Percentiles rank a stretch among this genome's conserved stretches.
These are phyloP conservation scores for Parazoanthus atlanticus DNA, from an alignment of 92 coral and sea anemone genomes.

Conservation along the genomic window DNA sequence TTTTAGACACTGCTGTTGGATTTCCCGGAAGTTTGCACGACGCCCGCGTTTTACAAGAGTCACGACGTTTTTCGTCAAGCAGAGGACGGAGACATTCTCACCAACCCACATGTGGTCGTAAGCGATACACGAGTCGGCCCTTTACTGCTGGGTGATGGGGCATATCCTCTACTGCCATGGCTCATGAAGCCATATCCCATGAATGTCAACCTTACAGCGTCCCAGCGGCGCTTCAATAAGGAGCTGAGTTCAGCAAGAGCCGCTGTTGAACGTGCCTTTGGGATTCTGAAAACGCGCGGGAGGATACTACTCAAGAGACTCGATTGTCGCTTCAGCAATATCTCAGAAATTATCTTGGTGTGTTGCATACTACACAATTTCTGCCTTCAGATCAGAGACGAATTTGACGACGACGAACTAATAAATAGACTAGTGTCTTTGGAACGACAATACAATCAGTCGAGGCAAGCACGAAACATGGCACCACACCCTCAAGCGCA, in stretches of 20 bases:
- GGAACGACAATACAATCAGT: conserved; percentile 26
- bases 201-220: too few species aligned
- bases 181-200: too few species aligned
- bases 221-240: background rate
- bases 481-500: conserved; percentile 29
- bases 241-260: background rate
- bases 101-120: conserved; percentile 28
- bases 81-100: conserved; percentile 38
- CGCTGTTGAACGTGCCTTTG: conserved; percentile 34
- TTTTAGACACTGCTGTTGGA: conserved; percentile 60
- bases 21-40: conserved; percentile 69
- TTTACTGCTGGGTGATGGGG: conserved; percentile 50
- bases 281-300: conserved; percentile 38
- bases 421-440: conserved; percentile 14
- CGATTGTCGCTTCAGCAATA: conserved; percentile 27
- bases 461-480: conserved; percentile 8
- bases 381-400: conserved; percentile 22
- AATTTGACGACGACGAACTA: conserved; percentile 41
- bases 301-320: conserved; percentile 26
- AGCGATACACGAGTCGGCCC: conserved; percentile 30
- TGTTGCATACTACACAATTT: conserved; percentile 31
- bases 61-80: conserved; percentile 43
- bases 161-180: conserved; percentile 23
- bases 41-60: conserved; percentile 42
- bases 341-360: conserved; percentile 2